A percentile compares a stretch with the other conserved stretches of the same genome.
phyloP scores from a whole-genome alignment of 2,888 invertebrate genomes.

The Beris chalybata region DNA sequence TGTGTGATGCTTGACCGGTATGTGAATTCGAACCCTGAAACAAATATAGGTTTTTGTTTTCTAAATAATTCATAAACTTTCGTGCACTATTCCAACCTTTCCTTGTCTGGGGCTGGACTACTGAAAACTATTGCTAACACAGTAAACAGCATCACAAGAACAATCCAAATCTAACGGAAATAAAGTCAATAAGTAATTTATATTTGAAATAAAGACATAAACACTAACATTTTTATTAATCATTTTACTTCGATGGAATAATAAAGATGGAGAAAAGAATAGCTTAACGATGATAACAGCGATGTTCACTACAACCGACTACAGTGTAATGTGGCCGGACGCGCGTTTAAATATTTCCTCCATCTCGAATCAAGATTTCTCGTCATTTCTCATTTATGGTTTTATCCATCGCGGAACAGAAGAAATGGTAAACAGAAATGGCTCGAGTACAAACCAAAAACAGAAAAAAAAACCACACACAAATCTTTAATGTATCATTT shows the following conservation, averaged over 20 bases:
- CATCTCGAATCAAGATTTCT: not conserved
- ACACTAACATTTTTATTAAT: no score
- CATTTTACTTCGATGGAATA: no score
- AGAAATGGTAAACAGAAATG: no score
- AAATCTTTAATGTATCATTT: no score
- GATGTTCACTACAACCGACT: slow-evolving; percentile 10
- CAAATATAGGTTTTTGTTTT: slow-evolving; percentile 4
- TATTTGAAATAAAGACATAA: no score
- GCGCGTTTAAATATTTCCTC: slow-evolving; percentile 31
- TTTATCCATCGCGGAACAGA: no score
- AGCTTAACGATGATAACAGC: not conserved
- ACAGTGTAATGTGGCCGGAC: slow-evolving; percentile 7
- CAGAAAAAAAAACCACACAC: no score
- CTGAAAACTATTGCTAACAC: not conserved
- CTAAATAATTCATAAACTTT: not conserved
- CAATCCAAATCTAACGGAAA: not conserved
- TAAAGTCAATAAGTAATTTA: no score
- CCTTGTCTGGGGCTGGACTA: not conserved
- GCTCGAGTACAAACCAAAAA: no score
- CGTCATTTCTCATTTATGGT: no score
- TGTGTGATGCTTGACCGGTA: slow-evolving; percentile 56
- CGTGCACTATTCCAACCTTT: not conserved
- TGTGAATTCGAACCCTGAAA: slow-evolving; percentile 53
- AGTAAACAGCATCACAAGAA: not conserved
- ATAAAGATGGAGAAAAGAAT: no score